Evolutionary conservation across 2,888 invertebrate species (phyloP).

Genomic region (Busseola fusca): DNA sequence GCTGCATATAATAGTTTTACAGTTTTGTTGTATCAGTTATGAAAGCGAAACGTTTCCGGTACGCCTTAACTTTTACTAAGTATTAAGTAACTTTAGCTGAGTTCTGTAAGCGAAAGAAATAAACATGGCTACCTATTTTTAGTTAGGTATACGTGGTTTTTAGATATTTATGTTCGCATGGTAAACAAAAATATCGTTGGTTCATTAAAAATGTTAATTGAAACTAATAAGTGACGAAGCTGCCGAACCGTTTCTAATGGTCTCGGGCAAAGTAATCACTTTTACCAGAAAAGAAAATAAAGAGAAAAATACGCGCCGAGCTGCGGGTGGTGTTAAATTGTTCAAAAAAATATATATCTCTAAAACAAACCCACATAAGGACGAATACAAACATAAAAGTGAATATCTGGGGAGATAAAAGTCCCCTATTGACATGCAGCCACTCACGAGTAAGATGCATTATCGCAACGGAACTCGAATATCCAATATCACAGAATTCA

Average conservation of each 20-base stretch:
- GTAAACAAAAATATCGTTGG: neutral
- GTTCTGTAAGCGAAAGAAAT: constrained; percentile 38
- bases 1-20: constrained; percentile 54
- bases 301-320: neutral
- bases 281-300: neutral
- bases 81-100: constrained; percentile 50
- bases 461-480: constrained; percentile 43
- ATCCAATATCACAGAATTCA: constrained; percentile 43
- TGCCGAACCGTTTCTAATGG: neutral
- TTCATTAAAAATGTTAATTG: neutral
- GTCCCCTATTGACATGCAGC: constrained; percentile 30
- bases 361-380: constrained; percentile 28
- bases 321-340: constrained; percentile 12
- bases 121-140: constrained; percentile 4
- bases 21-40: constrained; percentile 57
- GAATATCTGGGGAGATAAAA: constrained; percentile 19
- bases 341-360: constrained; percentile 17
- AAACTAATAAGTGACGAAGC: neutral
- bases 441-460: constrained; percentile 41
- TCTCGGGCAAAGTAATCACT: neutral
- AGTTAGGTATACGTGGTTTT: neutral
- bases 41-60: constrained; percentile 51
- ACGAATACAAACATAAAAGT: constrained; percentile 17
- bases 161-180: neutral
- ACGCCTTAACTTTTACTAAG: constrained; percentile 51